phyloP scores from a whole-genome alignment of 1,140 invertebrate genomes.

The Batillaria attramentaria region DNA sequence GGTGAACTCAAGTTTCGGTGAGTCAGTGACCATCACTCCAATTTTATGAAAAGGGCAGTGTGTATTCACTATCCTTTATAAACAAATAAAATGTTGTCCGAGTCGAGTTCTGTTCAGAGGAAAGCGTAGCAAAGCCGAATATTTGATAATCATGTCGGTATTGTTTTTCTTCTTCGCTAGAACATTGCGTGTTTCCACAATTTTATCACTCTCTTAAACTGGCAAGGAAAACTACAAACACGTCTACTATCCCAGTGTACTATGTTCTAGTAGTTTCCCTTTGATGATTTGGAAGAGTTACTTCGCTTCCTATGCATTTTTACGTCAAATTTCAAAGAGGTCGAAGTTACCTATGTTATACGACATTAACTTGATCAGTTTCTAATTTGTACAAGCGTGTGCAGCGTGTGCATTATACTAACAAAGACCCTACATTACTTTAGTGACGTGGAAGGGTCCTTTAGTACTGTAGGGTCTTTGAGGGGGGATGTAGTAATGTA shows the following conservation, averaged over 20 bases:
- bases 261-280: neutral
- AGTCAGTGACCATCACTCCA: neutral
- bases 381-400: neutral
- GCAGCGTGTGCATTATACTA: too few relatives aligned
- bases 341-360: neutral
- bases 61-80: neutral
- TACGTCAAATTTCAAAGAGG: neutral
- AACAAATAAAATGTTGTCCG: neutral
- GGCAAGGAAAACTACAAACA: neutral
- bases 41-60: neutral
- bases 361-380: neutral
- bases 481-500: neutral
- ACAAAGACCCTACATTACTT: too few relatives aligned
- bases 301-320: neutral
- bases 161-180: neutral
- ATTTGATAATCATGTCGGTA: neutral
- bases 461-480: neutral
- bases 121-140: neutral
- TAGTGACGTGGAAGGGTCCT: neutral
- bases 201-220: neutral
- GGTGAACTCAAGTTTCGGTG: slow-evolving; percentile 22
- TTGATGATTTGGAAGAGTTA: neutral
- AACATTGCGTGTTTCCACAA: neutral
- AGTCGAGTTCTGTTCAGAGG: neutral
- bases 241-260: neutral